Base-by-base conservation (phyloP, 1,140 invertebrate species). In the Tetramorium simillimum region DNA sequence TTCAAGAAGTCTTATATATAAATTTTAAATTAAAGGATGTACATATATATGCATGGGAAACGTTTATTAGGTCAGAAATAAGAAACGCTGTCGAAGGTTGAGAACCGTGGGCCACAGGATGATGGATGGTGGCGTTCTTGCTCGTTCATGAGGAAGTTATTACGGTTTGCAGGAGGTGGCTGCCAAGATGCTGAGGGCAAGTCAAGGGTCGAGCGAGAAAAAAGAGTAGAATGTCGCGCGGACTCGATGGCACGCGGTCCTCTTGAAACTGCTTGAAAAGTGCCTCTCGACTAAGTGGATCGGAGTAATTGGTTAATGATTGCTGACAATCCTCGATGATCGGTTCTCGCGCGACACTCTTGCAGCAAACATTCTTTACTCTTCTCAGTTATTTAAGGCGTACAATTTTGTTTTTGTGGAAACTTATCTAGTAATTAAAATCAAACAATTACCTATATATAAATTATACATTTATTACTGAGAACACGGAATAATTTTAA, bases 101-200 rank as follows among this genome's bases (percentile, higher is more conserved):
- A 91, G 91, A 90, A 88, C 87, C 84, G 63, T 81, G 90, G 77
- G 70, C 85, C 86, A 78, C 67, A 69, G 88, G 69, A 92, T 92
- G 91, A 92, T 92, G 91, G 91, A 92, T 92, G 90, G 78, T 81
- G 80, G 65, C 40, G 90, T 92, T 92, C 91, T 92, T 92, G 88
- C 88, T 88, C 78, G 78, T 88, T 88, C 90, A 89, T 86, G 90
- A 92, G 92, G 88, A 92, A 92, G 92, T 92, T 92, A 92, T 92
- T 92, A 91, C 86, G 70, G 91, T 90, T 87, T 72, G 86, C 80
- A 76, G 73, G 80, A 81, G 86, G 70, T 86, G 67, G 63, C 84
- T 75, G 72, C 53, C 76, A 51, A 53, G 62, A 86, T 53, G 82
- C 24, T 78, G 56, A 67, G 75, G 12, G 33, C 67, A 16, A 75